Evolutionary conservation across 2,797 vertebrate genomes (phyloP).

Genomic region (Aselliscus stoliczkanus): DNA sequence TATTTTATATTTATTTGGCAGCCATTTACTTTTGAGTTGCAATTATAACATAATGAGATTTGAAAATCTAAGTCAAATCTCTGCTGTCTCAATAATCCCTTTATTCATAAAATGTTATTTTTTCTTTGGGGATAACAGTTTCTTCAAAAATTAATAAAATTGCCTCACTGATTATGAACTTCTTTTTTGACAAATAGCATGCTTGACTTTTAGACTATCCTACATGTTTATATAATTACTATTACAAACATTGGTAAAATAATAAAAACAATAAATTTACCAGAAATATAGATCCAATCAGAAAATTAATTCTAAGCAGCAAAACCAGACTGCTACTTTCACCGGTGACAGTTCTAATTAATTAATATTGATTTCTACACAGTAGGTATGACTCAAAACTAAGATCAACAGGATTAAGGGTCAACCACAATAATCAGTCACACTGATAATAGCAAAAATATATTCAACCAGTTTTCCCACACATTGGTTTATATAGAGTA

Average conservation of each 20-base stretch:
- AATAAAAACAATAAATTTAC: neutral
- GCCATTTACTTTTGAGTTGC: neutral
- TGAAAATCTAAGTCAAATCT: neutral
- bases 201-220: neutral
- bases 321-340: neutral
- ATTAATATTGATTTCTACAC: slow-evolving; percentile 33
- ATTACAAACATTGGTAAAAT: neutral
- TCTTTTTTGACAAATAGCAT: neutral
- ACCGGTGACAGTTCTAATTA: slow-evolving; percentile 38
- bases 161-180: neutral
- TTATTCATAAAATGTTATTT: neutral
- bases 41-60: neutral
- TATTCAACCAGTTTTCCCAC: neutral
- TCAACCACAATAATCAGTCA: neutral
- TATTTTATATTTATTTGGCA: neutral
- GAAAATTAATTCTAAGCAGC: slow-evolving; percentile 17
- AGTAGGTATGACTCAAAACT: neutral
- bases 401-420: slow-evolving; percentile 22
- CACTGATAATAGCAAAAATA: slow-evolving; percentile 1
- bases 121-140: neutral
- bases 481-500: neutral
- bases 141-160: neutral
- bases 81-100: neutral
- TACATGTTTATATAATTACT: neutral
- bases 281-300: neutral